Evolutionary conservation across 2,113 vertebrate genomes (phyloP), one percentile per base, ranked within the genome.

Genomic region (Polyodon spathula): DNA sequence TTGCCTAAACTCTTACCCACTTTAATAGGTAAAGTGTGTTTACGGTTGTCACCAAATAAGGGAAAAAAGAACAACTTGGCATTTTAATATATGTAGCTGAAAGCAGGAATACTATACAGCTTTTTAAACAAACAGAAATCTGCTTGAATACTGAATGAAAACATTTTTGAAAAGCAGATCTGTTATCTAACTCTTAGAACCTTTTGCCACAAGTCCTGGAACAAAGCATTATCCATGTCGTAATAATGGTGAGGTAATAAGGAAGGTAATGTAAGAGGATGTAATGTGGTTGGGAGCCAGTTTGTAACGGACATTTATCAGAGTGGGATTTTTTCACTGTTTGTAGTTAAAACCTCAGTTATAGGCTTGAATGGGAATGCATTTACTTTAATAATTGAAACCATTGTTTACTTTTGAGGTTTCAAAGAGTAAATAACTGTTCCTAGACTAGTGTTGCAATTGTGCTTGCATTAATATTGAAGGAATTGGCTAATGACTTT

Each of bases 401-500:
- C 4, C 3, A n/a, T 16, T 53, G 44, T 61, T 51, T 61, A 8
- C 37, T 27, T 15, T 6, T 10, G 38, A 10, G 7, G 17, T 41
- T 40, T 11, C 50, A 7, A 58, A n/a, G 38, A 10, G 5, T 17
- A 17, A 37, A 6, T 9, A 41, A 6, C 14, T 17, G 1, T 4
- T 38, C 50, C 50, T 6, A 12, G 2, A 7, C 37, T 38, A 6
- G 8, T 48, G 16, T 37, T 37, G 61, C 71, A 72, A 71, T 79
- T 73, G 71, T 78, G 73, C 78, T 65, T 56, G 46, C 66, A 48
- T 79, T 38, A 81, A 75, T 80, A 80, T 81, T 76, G 65, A 59
- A 79, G 78, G 73, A 74, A 60, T 37, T 38, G 51, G 51, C n/a
- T 27, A 50, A 50, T 10, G 37, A 2, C 9, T 73, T 56, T 65